Conservation (phyloP, 1,140 invertebrate genomes). For the Chelonus insularis region DNA sequence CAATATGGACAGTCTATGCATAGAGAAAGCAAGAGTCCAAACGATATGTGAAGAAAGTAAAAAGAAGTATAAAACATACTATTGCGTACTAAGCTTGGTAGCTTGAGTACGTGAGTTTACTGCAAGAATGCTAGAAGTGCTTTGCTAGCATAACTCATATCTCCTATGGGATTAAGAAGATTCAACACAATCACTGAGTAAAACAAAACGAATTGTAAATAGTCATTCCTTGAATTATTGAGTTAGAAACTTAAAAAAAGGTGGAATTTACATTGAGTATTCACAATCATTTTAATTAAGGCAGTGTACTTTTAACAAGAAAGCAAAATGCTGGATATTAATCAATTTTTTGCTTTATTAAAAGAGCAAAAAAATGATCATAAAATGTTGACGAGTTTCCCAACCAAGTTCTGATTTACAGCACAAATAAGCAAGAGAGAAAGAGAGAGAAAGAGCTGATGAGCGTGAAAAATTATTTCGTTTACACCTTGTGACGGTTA, state of each 20-base stretch:
- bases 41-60: neutral
- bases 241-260: neutral
- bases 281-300: too few relatives aligned
- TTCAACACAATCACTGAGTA: neutral
- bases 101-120: constrained; percentile 19
- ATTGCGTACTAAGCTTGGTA: neutral
- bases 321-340: too few relatives aligned
- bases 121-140: constrained; percentile 9
- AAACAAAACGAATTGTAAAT: neutral
- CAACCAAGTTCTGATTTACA: neutral
- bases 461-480: constrained; percentile 16
- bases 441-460: neutral
- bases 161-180: neutral
- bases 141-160: neutral
- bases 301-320: too few relatives aligned
- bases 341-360: too few relatives aligned
- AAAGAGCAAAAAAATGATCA: neutral
- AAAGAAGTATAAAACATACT: constrained; percentile 5
- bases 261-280: too few relatives aligned
- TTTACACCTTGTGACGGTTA: constrained; percentile 13
- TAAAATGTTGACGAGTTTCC: constrained; percentile 1
- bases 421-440: neutral
- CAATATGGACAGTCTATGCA: neutral
- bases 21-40: neutral
- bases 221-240: neutral